Evolutionary conservation across 1,140 invertebrate species (phyloP), one percentile per base, ranked within the genome.

Genomic region (Tetranychus urticae): DNA sequence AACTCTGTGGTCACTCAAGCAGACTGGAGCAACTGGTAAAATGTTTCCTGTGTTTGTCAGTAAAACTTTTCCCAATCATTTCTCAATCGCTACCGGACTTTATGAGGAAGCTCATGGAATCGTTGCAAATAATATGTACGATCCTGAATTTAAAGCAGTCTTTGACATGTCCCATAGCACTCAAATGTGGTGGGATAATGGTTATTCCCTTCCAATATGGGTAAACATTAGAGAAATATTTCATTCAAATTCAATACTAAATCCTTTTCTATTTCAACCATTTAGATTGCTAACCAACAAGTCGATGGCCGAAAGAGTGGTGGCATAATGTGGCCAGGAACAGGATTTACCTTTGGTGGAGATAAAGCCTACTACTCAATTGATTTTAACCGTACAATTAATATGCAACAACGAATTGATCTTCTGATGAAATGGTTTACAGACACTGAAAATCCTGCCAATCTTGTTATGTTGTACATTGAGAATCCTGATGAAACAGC

Each of bases 1-100:
- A n/a, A 47, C 13, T 46, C 46, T 47, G 23, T 47, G 46, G 46
- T 14, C 13, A 47, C 46, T 47, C 46, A 47, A 47, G 46, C 46
- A 47, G 46, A n/a, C 2, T 3, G 46, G 46, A 14, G 13, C 46
- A 2, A 14, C 23, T 47, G 46, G 46, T 3, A 47, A 47, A n/a
- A 80, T 86, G 77, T 74, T 70, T 59, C 10, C 82, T 66, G 73
- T 78, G 37, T 86, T 83, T 71, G 73, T 79, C 0, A 83, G 83
- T 1, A 70, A 70, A 63, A 70, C 70, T 13, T 67, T 67, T 37
- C 70, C 70, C 3, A 71, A 71, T 62, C 70, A 71, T 63, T 65
- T 64, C 39, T 63, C 66, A 37, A 68, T 71, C 33, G 70, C 66
- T 2, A 71, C 70, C 14, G 70, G 77, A 10, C 59, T 78, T 6